Evolutionary conservation across 2,113 vertebrate genomes (phyloP), one percentile per base, ranked within the genome.

Genomic region (Gymnarchus niloticus): DNA sequence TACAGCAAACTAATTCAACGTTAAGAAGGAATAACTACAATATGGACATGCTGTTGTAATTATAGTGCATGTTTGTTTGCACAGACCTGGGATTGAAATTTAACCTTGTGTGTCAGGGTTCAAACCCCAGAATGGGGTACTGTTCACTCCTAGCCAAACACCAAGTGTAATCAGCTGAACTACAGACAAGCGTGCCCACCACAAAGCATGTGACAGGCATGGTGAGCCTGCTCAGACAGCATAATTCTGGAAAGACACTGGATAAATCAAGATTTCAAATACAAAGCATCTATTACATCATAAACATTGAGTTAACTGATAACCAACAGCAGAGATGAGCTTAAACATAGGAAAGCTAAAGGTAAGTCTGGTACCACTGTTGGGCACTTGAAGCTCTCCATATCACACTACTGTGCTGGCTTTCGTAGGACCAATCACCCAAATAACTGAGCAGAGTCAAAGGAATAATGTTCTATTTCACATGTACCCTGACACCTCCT

Each of bases 201-300:
- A 3, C 33, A 37, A 1, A 1, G 33, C 12, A n/a, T 12, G 3
- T 28, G 12, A 33, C 25, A 17, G 25, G 14, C 65, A 41, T 3
- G 65, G 65, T 17, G 19, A 9, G 25, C 12, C 61, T 37, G 9
- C 33, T 17, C 65, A 69, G 14, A 25, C 12, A 41, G 65, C 3
- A 7, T 37, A 69, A 37, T 37, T 14, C 65, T 69, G 65, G 41
- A 69, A 69, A 69, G 14, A n/a, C n/a, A n/a, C n/a, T n/a, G n/a
- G n/a, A n/a, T 73, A 37, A 41, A 73, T 17, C 14, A 41, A 17
- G 28, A 73, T 73, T 41, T 73, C 77, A 81, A 51, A 21, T 48
- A 81, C 44, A 81, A 81, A 49, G 48, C 21, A 51, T n/a, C 49
- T 81, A 49, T 51, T 81, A 48, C 44, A 73, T 73, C 65, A 73